phyloP scores from a whole-genome alignment of 2,888 invertebrate species.

The Philhelius pedissequus region DNA sequence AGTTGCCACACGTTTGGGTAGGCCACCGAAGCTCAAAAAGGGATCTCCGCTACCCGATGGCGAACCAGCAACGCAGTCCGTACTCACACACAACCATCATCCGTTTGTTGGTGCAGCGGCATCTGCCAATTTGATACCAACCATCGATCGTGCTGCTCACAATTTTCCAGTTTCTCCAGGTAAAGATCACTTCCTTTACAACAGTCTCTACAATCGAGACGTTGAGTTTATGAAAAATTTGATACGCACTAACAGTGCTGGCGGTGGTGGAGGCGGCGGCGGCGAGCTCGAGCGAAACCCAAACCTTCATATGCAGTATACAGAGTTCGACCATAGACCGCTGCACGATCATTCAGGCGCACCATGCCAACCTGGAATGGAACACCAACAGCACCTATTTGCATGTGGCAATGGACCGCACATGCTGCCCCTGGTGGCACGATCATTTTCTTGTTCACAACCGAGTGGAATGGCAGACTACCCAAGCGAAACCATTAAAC shows the following conservation, averaged over 20 bases:
- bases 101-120: slow-evolving; percentile 24
- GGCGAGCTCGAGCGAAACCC: slow-evolving; percentile 30
- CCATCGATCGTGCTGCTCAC: slow-evolving; percentile 43
- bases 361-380: slow-evolving; percentile 34
- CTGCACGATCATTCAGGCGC: slow-evolving; percentile 40
- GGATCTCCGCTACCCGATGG: slow-evolving; percentile 51
- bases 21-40: slow-evolving; percentile 72
- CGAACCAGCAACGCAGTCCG: slow-evolving; percentile 30
- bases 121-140: slow-evolving; percentile 31
- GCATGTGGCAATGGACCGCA: slow-evolving; percentile 50
- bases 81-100: slow-evolving; percentile 45
- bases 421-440: slow-evolving; percentile 51
- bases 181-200: slow-evolving; percentile 70
- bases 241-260: slow-evolving; percentile 34
- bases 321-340: slow-evolving; percentile 40
- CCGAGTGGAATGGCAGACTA: slow-evolving; percentile 38
- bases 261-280: neutral
- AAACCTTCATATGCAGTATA: slow-evolving; percentile 35
- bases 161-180: slow-evolving; percentile 42
- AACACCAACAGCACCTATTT: slow-evolving; percentile 54
- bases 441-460: slow-evolving; percentile 55
- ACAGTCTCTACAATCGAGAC: slow-evolving; percentile 69
- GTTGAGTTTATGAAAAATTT: slow-evolving; percentile 70
- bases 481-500: slow-evolving; percentile 52
- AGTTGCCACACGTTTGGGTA: slow-evolving; percentile 71